A percentile compares a stretch with the other conserved stretches of the same genome.
These are phyloP conservation scores for Trematocara caparti DNA, from an alignment of 2,797 vertebrate genomes.

Conservation along the genomic window DNA sequence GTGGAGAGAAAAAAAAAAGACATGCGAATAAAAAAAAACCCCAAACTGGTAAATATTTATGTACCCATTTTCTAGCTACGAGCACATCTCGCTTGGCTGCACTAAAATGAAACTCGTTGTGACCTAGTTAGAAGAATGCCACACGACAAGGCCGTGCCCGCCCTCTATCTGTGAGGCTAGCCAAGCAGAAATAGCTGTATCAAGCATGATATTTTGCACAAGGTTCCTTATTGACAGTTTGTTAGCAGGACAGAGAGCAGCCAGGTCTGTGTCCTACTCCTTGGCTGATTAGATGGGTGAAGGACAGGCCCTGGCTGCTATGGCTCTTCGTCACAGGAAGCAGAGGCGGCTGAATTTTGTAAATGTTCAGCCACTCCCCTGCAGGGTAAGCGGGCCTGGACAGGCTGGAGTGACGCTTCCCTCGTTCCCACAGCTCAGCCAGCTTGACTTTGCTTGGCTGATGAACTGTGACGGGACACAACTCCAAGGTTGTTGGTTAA, in stretches of 20 bases:
- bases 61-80: slow-evolving; percentile 59
- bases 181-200: slow-evolving; percentile 62
- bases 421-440: slow-evolving; percentile 57
- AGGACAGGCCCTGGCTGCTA: slow-evolving; percentile 43
- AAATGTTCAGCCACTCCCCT: slow-evolving; percentile 58
- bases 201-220: slow-evolving; percentile 39
- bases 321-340: slow-evolving; percentile 7
- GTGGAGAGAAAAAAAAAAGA: slow-evolving; percentile 2
- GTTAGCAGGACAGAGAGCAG: slow-evolving; percentile 31
- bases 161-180: slow-evolving; percentile 42
- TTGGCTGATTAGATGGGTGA: slow-evolving; percentile 62
- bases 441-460: slow-evolving; percentile 62
- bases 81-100: slow-evolving; percentile 64
- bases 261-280: slow-evolving; percentile 37
- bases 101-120: slow-evolving; percentile 75
- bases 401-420: slow-evolving; percentile 59
- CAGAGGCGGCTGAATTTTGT: slow-evolving; percentile 18
- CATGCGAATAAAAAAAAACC: background rate
- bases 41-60: slow-evolving; percentile 72
- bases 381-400: slow-evolving; percentile 51
- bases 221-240: slow-evolving; percentile 50
- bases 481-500: slow-evolving; percentile 68
- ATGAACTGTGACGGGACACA: slow-evolving; percentile 65
- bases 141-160: slow-evolving; percentile 56
- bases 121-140: slow-evolving; percentile 75